Evolutionary conservation across 2,113 vertebrate species (phyloP).

Genomic region (Barbus barbus): DNA sequence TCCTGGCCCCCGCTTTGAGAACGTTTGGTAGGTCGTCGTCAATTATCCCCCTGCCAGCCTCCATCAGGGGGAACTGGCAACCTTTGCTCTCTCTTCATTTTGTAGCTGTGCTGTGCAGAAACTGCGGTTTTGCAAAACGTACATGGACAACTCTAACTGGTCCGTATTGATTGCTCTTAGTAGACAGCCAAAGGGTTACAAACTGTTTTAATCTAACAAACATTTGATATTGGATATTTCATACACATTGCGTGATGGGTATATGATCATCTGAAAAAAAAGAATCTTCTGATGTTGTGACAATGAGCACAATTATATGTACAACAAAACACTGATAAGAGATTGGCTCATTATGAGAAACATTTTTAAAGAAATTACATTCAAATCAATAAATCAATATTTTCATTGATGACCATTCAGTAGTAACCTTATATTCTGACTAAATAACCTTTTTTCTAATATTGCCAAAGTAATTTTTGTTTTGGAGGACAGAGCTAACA

Average conservation of each 20-base stretch:
- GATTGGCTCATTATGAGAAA: no score
- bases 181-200: not conserved
- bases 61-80: conserved; percentile 46
- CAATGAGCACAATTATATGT: not conserved
- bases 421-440: not conserved
- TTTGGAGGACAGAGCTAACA: not conserved
- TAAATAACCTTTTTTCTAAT: not conserved
- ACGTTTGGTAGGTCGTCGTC: conserved; percentile 51
- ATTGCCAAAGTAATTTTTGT: no score
- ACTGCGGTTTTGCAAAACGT: not conserved
- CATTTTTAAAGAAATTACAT: no score
- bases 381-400: not conserved
- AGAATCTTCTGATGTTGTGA: no score
- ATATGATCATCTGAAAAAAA: not conserved
- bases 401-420: not conserved
- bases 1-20: conserved; percentile 39
- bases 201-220: not conserved
- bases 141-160: not conserved
- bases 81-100: conserved; percentile 43
- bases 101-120: conserved; percentile 19
- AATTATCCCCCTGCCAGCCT: conserved; percentile 47
- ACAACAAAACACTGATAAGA: not conserved
- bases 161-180: conserved; percentile 22
- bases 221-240: not conserved
- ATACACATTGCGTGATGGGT: not conserved